Base-by-base conservation (phyloP, 2,888 invertebrate genomes). In the Synanthedon formicaeformis region DNA sequence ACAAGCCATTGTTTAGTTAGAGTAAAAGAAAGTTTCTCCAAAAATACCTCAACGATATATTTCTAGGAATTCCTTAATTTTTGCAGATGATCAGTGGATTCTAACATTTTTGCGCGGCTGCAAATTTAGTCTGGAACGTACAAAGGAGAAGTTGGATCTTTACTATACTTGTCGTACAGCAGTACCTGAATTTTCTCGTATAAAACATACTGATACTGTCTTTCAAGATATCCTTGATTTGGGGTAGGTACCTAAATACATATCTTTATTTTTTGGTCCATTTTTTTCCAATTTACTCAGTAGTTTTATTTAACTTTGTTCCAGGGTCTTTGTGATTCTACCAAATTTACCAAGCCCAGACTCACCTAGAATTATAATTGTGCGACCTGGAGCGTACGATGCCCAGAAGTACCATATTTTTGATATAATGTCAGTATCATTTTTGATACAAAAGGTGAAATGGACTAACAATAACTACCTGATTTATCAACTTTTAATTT, bases 91-190 rank as follows among this genome's bases (percentile, higher is more conserved):
- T 61, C 91, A 92, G 71, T 91, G 90, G 81, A 64, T 92, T 51
- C 63, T 90, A 5, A 75, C 88, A 1, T 92, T 91, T 67, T 74
- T 92, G 14, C 83, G 92, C 8, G 91, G 92, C 41, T 90, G 90
- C 64, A 92, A 92, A 69, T 91, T 85, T 67, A 91, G 91, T 58
- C 68, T 92, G 63, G 91, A 91, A 64, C 77, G 87, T 50, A 80
- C 90, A 1, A 92, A 92, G 62, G 84, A 89, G 59, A 92, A 91
- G 67, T 56, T 92, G 5, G 92, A 92, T 62, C 72, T 85, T 51
- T 90, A 80, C 62, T 90, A 91, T 63, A 87, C 91, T 0, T 55
- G 91, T 53, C 78, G 84, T 27, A 71, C 82, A 1, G 71, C 84
- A 34, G 76, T 88, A 4, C 90, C 91, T 0, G 91, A 91, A 58